Conservation (phyloP, 2,797 vertebrate genomes). For the Ceryle rudis region DNA sequence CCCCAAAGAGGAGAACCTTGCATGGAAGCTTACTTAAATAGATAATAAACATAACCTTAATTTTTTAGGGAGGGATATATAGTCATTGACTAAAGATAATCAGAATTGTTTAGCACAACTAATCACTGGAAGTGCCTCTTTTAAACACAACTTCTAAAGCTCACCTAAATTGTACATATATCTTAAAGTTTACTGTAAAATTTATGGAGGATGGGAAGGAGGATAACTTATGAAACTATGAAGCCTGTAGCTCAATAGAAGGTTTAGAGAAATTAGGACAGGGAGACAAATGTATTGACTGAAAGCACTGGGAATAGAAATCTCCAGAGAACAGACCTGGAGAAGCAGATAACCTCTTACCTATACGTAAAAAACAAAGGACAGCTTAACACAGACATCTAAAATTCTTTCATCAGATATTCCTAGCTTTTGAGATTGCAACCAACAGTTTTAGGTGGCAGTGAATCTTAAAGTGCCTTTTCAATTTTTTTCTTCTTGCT, state of each 20-base stretch:
- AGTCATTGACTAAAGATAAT: not conserved
- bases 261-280: not conserved
- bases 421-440: not conserved
- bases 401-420: not conserved
- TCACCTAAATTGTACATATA: not conserved
- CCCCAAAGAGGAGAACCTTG: not conserved
- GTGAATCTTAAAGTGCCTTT: not conserved
- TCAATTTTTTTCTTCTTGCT: not conserved
- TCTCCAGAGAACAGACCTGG: not conserved
- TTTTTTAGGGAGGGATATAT: not conserved
- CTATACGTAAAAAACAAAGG: not conserved
- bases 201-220: fast-evolving
- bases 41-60: not conserved
- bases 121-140: not conserved
- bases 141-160: not conserved
- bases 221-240: not conserved
- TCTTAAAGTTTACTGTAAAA: not conserved
- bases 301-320: not conserved
- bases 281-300: not conserved
- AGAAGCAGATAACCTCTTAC: not conserved
- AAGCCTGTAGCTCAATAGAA: not conserved
- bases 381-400: not conserved
- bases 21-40: not conserved
- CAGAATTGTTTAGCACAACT: not conserved
- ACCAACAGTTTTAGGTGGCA: not conserved